phyloP scores from a whole-genome alignment of 37 sponge, comb jelly and placozoan species.

The Tethya wilhelma region DNA sequence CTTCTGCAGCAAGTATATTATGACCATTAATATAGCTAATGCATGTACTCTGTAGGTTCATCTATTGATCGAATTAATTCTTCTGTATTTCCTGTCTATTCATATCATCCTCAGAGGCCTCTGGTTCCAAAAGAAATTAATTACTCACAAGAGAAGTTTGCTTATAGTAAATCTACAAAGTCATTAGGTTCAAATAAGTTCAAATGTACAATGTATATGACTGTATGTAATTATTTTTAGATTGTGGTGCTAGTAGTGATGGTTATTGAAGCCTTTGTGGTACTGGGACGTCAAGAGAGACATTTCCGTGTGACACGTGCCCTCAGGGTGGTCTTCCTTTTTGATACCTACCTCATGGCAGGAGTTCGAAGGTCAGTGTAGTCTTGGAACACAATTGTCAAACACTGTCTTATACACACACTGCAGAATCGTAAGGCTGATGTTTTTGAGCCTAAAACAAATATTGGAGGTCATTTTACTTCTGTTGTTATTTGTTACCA shows the following conservation, averaged over 20 bases:
- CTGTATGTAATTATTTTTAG: slow-evolving; percentile 8
- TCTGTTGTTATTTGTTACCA: slow-evolving; percentile 45
- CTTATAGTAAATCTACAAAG: slow-evolving; percentile 21
- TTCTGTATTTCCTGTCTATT: slow-evolving; percentile 27
- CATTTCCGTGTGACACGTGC: slow-evolving; percentile 60
- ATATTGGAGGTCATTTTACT: slow-evolving; percentile 76
- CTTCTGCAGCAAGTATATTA: too few relatives aligned
- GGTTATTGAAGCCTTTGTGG: slow-evolving; percentile 49
- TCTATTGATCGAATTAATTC: slow-evolving; percentile 26
- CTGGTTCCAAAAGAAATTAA: slow-evolving; percentile 63
- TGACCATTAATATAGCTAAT: too few relatives aligned
- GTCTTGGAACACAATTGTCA: neutral
- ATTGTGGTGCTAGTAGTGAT: slow-evolving; percentile 39
- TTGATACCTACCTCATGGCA: slow-evolving; percentile 57
- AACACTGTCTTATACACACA: too few relatives aligned
- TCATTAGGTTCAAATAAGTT: neutral
- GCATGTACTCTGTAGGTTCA: slow-evolving; percentile 40
- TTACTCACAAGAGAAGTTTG: slow-evolving; percentile 40
- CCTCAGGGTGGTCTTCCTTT: slow-evolving; percentile 55
- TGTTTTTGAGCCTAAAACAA: slow-evolving; percentile 51
- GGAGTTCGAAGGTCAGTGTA: slow-evolving; percentile 63
- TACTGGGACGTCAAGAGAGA: slow-evolving; percentile 7
- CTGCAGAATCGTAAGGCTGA: too few relatives aligned
- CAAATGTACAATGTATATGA: neutral
- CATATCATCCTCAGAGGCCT: slow-evolving; percentile 35